Evolutionary conservation across 2,888 invertebrate genomes (phyloP).

Genomic region (Andrena bucephala): DNA sequence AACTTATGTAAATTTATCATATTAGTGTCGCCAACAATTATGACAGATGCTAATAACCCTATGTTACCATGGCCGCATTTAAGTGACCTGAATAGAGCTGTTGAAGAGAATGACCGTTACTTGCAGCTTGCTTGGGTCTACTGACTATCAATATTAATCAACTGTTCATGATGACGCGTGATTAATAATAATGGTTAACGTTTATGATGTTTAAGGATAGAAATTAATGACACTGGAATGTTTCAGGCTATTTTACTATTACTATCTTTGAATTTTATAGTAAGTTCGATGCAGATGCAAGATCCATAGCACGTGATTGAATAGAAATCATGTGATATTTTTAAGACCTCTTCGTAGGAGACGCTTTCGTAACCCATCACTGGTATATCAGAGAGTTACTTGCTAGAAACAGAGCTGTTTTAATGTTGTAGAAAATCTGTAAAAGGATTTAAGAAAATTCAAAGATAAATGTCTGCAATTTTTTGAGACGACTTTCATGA

Average conservation of each 20-base stretch:
- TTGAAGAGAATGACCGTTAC: constrained; percentile 1
- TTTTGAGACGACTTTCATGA: no score
- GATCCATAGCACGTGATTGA: no score
- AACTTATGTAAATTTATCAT: constrained; percentile 11
- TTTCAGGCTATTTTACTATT: background rate
- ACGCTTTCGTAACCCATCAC: no score
- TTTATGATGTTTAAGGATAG: background rate
- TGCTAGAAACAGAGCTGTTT: no score
- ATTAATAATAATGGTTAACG: background rate
- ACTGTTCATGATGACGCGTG: background rate
- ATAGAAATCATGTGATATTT: no score
- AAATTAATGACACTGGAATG: background rate
- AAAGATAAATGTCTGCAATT: no score
- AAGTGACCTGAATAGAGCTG: constrained; percentile 1
- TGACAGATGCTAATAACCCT: constrained; percentile 35
- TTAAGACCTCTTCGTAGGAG: no score
- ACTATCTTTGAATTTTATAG: background rate
- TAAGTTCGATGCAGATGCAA: no score
- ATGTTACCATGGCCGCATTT: constrained; percentile 55
- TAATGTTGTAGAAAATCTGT: no score
- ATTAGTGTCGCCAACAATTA: constrained; percentile 7
- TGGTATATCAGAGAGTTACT: no score
- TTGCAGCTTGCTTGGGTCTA: background rate
- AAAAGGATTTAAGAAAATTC: no score
- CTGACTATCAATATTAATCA: background rate